A percentile compares a stretch with the other conserved stretches of the same genome.
Conservation (phyloP, 2,113 vertebrate species). For the Miniopterus natalensis region DNA sequence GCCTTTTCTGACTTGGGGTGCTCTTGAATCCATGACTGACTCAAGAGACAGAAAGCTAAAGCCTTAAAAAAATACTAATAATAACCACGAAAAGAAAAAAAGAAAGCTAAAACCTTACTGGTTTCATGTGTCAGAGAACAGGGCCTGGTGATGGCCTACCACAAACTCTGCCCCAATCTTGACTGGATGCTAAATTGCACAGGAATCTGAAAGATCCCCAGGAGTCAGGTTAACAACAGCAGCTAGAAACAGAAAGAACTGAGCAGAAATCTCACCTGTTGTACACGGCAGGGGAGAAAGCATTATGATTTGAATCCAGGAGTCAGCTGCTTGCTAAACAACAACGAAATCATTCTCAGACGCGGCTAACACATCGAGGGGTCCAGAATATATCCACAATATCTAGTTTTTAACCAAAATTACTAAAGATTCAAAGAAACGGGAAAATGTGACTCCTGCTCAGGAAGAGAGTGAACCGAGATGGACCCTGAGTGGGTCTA, state of each 20-base stretch:
- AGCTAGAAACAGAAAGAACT: background rate
- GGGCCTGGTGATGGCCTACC: background rate
- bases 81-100: too few relatives aligned
- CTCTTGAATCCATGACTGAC: background rate
- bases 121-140: background rate
- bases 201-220: background rate
- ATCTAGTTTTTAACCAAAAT: background rate
- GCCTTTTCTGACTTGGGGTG: background rate
- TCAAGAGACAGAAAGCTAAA: background rate
- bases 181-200: background rate
- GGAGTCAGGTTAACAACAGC: background rate
- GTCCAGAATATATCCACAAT: background rate
- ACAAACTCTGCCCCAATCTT: background rate
- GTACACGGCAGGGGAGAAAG: background rate
- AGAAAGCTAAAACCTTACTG: background rate
- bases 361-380: background rate
- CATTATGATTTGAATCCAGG: background rate
- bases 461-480: background rate
- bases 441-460: background rate
- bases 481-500: background rate
- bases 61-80: too few relatives aligned
- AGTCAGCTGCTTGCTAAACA: background rate
- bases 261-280: background rate
- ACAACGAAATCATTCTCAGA: background rate
- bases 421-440: constrained; percentile 38